Evolutionary conservation across 2,888 invertebrate genomes (phyloP).

Genomic region (Dexiosoma caninum): DNA sequence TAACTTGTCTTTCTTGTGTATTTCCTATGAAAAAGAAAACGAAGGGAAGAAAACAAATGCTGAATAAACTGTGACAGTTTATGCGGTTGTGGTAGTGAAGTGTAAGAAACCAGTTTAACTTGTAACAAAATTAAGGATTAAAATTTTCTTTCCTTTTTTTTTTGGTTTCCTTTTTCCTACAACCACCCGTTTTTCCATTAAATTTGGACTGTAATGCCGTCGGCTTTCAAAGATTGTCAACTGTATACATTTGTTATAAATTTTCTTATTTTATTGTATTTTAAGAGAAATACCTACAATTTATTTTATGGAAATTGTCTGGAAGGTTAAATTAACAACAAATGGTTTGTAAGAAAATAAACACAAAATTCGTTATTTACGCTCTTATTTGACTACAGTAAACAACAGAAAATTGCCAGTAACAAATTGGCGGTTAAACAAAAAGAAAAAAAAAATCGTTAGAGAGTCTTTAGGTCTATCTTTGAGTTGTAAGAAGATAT

Average conservation of each 20-base stretch:
- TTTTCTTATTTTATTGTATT: not conserved
- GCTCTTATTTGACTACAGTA: not conserved
- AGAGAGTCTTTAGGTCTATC: too few relatives aligned
- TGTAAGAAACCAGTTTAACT: constrained; percentile 38
- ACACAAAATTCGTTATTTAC: constrained; percentile 25
- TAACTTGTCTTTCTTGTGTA: not conserved
- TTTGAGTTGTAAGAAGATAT: not conserved
- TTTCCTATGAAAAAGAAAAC: too few relatives aligned
- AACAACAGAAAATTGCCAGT: constrained; percentile 1
- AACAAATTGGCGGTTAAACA: constrained; percentile 40
- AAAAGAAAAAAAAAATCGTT: constrained; percentile 10
- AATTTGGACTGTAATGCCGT: not conserved
- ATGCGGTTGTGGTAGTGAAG: constrained; percentile 30
- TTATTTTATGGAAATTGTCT: constrained; percentile 12
- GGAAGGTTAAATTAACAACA: constrained; percentile 19
- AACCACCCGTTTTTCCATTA: not conserved
- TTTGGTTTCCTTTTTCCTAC: not conserved
- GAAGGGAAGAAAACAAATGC: constrained; percentile 1
- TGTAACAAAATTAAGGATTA: constrained; percentile 56
- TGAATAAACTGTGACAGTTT: constrained; percentile 48
- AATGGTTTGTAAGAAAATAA: constrained; percentile 32
- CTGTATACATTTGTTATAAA: not conserved
- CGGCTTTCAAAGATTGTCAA: not conserved
- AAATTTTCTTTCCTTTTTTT: constrained; percentile 15
- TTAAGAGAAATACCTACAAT: constrained; percentile 3